Evolutionary conservation across 2,888 invertebrate species (phyloP).

Genomic region (Nephrotoma flavescens): DNA sequence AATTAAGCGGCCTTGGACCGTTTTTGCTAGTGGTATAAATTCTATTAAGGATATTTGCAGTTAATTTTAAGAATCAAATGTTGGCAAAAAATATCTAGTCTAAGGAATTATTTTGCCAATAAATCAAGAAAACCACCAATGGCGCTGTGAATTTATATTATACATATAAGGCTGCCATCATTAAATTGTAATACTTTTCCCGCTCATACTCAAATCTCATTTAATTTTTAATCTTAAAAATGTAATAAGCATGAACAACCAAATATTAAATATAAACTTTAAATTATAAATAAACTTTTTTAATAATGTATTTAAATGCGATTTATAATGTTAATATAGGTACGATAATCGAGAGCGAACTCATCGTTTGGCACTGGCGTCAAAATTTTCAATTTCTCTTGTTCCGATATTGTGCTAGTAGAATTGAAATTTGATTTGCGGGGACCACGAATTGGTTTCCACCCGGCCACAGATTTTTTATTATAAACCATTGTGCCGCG

Average conservation of each 20-base stretch:
- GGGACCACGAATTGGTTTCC: conserved; percentile 54
- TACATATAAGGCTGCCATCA: background rate
- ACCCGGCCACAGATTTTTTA: conserved; percentile 48
- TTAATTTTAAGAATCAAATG: background rate
- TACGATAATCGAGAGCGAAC: background rate
- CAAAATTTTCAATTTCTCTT: background rate
- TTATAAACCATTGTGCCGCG: conserved; percentile 60
- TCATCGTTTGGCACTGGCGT: background rate
- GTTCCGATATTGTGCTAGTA: background rate
- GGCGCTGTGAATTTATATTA: background rate
- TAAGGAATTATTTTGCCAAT: background rate
- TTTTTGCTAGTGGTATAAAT: background rate
- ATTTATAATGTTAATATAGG: background rate
- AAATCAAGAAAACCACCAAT: background rate
- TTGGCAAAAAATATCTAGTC: background rate
- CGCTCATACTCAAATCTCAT: background rate
- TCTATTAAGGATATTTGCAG: background rate
- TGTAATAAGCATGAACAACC: background rate
- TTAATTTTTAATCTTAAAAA: background rate
- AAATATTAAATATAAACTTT: background rate
- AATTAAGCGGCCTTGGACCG: background rate
- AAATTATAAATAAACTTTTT: background rate
- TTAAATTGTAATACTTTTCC: background rate
- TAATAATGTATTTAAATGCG: background rate
- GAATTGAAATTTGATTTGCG: background rate